Conservation (phyloP, 2,888 invertebrate species). For the Strigamia crassipes region DNA sequence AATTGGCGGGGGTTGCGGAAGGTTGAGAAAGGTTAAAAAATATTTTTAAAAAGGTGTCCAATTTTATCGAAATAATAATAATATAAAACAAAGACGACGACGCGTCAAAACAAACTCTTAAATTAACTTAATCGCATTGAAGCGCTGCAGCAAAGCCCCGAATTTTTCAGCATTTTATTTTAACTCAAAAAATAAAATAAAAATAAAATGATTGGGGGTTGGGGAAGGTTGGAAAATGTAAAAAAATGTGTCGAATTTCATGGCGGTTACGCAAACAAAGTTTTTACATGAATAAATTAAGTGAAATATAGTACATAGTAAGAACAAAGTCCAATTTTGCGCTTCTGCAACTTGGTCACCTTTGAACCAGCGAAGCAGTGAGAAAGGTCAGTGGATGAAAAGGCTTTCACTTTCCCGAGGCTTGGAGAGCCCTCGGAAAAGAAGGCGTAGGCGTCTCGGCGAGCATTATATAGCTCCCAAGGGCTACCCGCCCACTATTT, state of each 20-base stretch:
- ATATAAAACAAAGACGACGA: not conserved
- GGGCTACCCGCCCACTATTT: slow-evolving; percentile 28
- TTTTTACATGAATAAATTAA: slow-evolving; percentile 1
- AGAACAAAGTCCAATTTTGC: not conserved
- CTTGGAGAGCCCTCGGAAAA: slow-evolving; percentile 8
- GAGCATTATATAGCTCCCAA: slow-evolving; percentile 31
- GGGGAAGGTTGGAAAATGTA: no score
- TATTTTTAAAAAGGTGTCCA: no score
- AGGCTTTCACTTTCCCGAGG: not conserved
- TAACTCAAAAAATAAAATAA: no score
- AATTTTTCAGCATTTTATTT: no score
- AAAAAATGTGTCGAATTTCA: slow-evolving; percentile 13
- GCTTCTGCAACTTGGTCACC: not conserved
- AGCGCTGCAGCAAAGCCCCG: not conserved
- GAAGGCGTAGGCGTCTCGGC: slow-evolving; percentile 39
- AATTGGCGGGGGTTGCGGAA: no score
- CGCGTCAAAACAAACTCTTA: not conserved
- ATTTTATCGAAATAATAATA: not conserved
- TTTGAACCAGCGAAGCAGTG: not conserved
- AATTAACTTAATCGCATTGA: not conserved
- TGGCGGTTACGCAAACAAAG: not conserved
- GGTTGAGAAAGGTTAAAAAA: no score
- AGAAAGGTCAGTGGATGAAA: slow-evolving; percentile 28
- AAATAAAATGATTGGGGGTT: no score
- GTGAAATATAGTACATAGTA: not conserved